phyloP scores from a whole-genome alignment of 2,797 vertebrate genomes.

The Adelosebastes latens region DNA sequence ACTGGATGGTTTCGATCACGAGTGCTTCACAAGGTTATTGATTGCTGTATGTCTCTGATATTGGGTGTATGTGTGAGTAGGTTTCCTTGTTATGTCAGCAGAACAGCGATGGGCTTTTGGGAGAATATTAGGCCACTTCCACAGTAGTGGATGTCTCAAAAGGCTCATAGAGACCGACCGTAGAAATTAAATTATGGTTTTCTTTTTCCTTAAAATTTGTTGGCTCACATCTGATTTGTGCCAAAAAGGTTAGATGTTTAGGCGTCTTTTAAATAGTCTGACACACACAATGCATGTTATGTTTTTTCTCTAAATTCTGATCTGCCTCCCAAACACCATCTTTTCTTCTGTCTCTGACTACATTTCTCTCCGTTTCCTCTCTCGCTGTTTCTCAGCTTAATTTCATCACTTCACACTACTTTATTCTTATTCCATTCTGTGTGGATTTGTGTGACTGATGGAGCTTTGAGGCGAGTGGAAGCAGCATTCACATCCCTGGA shows the following conservation, averaged over 20 bases:
- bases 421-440: conserved; percentile 30
- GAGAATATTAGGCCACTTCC: not conserved
- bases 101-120: not conserved
- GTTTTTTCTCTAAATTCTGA: not conserved
- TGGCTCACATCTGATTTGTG: not conserved
- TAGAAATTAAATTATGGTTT: not conserved
- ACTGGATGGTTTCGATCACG: not conserved
- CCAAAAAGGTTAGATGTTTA: not conserved
- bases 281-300: not conserved
- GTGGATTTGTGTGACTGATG: conserved; percentile 52
- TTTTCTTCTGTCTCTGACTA: not conserved
- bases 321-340: not conserved
- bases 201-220: not conserved
- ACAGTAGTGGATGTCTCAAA: not conserved
- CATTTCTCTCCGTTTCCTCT: not conserved
- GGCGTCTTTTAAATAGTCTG: not conserved
- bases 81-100: conserved; percentile 9
- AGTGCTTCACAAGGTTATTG: conserved; percentile 4
- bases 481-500: conserved; percentile 40
- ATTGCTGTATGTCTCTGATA: conserved; percentile 3
- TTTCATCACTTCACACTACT: conserved; percentile 19
- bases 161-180: not conserved
- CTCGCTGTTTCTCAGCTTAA: not conserved
- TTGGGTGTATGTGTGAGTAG: not conserved
- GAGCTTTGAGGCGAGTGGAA: conserved; percentile 44